Percentiles rank a stretch among this genome's conserved stretches.
These are phyloP conservation scores for Parasteatoda lunata DNA, from an alignment of 2,888 invertebrate species.

Conservation along the genomic window DNA sequence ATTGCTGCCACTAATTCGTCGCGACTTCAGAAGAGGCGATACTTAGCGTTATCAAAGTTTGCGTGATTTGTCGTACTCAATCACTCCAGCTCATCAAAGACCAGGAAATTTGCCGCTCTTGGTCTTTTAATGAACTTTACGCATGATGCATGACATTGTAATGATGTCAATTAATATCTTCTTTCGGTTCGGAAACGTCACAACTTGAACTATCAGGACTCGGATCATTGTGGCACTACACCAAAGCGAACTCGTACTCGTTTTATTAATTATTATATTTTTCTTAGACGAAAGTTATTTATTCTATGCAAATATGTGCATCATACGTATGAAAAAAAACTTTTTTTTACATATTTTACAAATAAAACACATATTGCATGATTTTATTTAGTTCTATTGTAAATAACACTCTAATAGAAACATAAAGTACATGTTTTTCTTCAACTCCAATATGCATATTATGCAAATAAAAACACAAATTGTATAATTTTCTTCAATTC, in stretches of 20 bases:
- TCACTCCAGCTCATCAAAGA: conserved; percentile 11
- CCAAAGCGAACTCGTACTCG: not conserved
- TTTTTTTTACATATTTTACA: not conserved
- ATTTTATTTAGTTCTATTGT: not conserved
- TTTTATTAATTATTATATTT: not conserved
- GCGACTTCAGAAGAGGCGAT: not conserved
- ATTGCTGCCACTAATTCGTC: no score
- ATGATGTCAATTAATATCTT: conserved; percentile 40
- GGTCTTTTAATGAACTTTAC: conserved; percentile 13
- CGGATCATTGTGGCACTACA: no score
- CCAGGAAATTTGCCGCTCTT: not conserved
- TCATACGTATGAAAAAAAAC: not conserved
- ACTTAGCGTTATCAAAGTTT: conserved; percentile 10
- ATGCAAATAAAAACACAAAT: no score
- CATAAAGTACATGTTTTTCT: not conserved
- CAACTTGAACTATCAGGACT: not conserved
- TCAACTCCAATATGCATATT: not conserved
- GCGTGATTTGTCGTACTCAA: conserved; percentile 32
- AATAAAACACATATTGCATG: not conserved
- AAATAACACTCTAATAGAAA: conserved; percentile 2
- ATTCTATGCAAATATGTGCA: not conserved
- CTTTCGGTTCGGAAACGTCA: not conserved
- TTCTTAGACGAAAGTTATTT: conserved; percentile 1
- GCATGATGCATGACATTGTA: conserved; percentile 36
- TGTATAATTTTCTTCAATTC: no score